Percentiles rank a stretch among this genome's conserved stretches.
phyloP scores from a whole-genome alignment of 2,113 vertebrate species.

The Corapipo altera region DNA sequence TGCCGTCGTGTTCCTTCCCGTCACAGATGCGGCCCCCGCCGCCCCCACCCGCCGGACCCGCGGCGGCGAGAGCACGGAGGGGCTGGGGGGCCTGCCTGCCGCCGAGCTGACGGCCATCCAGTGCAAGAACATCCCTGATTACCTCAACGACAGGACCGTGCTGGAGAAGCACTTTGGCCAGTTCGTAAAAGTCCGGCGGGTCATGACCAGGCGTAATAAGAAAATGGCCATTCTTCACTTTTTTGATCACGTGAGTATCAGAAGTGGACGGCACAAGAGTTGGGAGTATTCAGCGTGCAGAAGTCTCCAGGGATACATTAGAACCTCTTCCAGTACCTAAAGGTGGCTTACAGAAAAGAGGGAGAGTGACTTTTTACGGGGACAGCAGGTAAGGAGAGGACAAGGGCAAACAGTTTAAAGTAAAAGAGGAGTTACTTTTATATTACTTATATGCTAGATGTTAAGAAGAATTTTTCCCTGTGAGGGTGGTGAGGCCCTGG shows the following conservation, averaged over 20 bases:
- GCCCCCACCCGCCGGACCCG: conserved; percentile 36
- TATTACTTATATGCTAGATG: not conserved
- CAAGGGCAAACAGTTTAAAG: not conserved
- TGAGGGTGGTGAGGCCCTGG: not conserved
- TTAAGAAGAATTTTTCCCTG: not conserved
- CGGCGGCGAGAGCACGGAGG: conserved; percentile 77
- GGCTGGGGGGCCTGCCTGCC: conserved; percentile 58
- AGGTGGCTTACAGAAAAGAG: not conserved
- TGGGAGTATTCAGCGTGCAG: not conserved
- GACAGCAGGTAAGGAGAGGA: not conserved
- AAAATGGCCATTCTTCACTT: conserved; percentile 85
- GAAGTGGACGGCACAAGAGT: rapidly evolving
- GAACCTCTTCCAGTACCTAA: not conserved
- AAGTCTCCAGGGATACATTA: not conserved
- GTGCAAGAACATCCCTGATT: conserved; percentile 83
- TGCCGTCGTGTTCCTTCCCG: not conserved
- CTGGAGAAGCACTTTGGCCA: conserved; percentile 83
- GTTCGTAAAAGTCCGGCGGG: conserved; percentile 80
- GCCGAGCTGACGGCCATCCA: conserved; percentile 77
- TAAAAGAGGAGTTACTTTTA: not conserved
- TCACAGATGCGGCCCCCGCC: not conserved
- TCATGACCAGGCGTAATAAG: conserved; percentile 79
- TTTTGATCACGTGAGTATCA: conserved; percentile 84
- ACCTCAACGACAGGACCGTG: conserved; percentile 77
- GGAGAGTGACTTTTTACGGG: not conserved